phyloP scores from a whole-genome alignment of 2,888 invertebrate genomes.

The Globia sparganii region DNA sequence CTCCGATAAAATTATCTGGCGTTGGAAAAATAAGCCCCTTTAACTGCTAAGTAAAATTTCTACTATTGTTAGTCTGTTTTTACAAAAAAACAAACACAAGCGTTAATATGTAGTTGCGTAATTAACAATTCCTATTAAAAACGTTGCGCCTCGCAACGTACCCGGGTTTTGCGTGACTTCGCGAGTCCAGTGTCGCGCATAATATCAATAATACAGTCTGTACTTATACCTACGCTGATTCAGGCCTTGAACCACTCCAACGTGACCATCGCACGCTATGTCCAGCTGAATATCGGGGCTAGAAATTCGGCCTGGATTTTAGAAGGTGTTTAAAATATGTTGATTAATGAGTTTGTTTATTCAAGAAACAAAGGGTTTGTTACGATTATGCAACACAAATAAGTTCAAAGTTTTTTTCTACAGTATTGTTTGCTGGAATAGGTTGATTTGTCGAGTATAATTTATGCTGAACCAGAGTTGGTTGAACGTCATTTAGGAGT shows the following conservation, averaged over 20 bases:
- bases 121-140: conserved; percentile 24
- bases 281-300: conserved; percentile 27
- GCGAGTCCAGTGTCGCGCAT: conserved; percentile 42
- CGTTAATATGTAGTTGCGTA: not conserved
- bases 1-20: too few species aligned
- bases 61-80: not conserved
- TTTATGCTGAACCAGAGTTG: not conserved
- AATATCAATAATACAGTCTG: conserved; percentile 46
- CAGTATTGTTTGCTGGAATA: not conserved
- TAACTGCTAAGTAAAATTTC: not conserved
- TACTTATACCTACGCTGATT: conserved; percentile 7
- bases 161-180: conserved; percentile 47
- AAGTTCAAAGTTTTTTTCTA: not conserved
- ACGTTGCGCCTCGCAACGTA: not conserved
- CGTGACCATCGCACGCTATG: conserved; percentile 51
- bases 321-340: conserved; percentile 30
- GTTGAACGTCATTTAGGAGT: not conserved
- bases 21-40: too few species aligned
- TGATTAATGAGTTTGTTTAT: conserved; percentile 19
- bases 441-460: not conserved
- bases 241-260: conserved; percentile 58
- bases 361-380: not conserved
- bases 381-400: too few species aligned
- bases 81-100: not conserved
- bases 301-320: conserved; percentile 43